Conservation (phyloP, 30 jellyfish, hydroid and myxozoan genomes). For the Chrysaora quinquecirrha region DNA sequence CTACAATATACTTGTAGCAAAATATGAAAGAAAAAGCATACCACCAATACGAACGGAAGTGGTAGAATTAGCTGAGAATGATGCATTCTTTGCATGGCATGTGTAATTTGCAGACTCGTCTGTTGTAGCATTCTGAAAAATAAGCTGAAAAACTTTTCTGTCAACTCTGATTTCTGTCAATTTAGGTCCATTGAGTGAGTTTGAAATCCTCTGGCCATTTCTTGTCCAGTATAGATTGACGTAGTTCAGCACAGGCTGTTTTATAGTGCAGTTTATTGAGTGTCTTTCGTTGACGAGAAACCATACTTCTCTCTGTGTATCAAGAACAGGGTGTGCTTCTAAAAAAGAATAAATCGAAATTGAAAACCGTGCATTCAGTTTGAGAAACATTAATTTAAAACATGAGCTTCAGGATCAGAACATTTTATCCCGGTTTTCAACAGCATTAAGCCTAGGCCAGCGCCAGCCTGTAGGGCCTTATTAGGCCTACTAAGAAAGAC, state of each 20-base stretch:
- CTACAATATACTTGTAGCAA: too few species aligned
- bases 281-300: not conserved
- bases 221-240: slow-evolving; percentile 7
- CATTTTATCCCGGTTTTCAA: too few species aligned
- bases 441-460: too few species aligned
- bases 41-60: slow-evolving; percentile 13
- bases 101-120: slow-evolving; percentile 2
- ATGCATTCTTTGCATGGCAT: not conserved
- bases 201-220: not conserved
- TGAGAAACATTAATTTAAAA: too few species aligned
- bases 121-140: not conserved
- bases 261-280: slow-evolving; percentile 5
- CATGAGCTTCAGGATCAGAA: too few species aligned
- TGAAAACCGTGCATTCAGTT: too few species aligned
- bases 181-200: not conserved
- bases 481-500: too few species aligned
- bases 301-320: slow-evolving; percentile 29
- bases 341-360: not conserved
- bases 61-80: not conserved
- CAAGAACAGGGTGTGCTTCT: not conserved
- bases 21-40: not conserved
- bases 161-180: not conserved
- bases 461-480: too few species aligned
- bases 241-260: not conserved
- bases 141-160: not conserved